Evolutionary conservation across 2,797 vertebrate genomes (phyloP).

Genomic region (Sebastolobus alascanus): DNA sequence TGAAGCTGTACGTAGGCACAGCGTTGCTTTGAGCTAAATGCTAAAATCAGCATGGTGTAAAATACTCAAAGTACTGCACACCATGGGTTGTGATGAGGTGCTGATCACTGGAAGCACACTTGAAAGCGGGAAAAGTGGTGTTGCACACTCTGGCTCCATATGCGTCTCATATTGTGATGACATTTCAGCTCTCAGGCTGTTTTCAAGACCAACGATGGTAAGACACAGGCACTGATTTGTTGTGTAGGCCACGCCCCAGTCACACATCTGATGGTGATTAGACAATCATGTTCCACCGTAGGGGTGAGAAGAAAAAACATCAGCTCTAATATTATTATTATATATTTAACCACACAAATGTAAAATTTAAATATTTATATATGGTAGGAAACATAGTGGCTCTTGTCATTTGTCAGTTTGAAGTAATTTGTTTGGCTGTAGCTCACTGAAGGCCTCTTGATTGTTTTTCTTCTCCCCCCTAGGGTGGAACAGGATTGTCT

Average conservation of each 20-base stretch:
- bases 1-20: neutral
- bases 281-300: neutral
- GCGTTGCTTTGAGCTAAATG: neutral
- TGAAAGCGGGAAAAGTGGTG: neutral
- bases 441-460: neutral
- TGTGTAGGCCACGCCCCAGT: no score
- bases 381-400: no score
- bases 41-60: neutral
- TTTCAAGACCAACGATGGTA: no score
- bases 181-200: neutral
- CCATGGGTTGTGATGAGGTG: neutral
- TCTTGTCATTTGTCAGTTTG: no score
- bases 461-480: neutral
- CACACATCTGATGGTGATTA: no score
- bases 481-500: neutral
- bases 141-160: neutral
- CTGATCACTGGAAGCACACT: conserved; percentile 3
- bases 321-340: neutral
- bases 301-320: neutral
- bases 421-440: neutral
- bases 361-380: no score
- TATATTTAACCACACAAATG: no score
- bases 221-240: no score
- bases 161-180: neutral
- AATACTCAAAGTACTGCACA: neutral